Evolutionary conservation across 2,797 vertebrate genomes (phyloP), one percentile per base, ranked within the genome.

Genomic region (Adrianichthys oophorus): DNA sequence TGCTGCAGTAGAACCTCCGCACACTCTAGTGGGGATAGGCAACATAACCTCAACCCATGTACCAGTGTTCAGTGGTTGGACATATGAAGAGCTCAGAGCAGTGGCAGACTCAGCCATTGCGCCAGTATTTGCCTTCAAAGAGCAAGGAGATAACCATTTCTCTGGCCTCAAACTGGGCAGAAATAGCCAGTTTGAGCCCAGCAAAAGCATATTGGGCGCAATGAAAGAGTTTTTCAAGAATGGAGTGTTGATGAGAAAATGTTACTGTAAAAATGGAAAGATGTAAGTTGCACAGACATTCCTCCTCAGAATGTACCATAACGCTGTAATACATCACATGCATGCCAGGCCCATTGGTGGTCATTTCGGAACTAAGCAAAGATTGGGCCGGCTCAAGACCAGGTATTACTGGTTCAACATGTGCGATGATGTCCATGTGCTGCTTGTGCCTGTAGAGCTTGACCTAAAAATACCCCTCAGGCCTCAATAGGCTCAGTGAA

Each of bases 391-490:
- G 0, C 18, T 80, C 1, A 29, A 62, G 1, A 55, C 56, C 5
- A 45, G 48, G 2, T 79, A 63, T 24, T 69, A 24, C 23, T 73
- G 43, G 61, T 68, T 74, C 12, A 52, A 61, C 1, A 73, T 68
- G 70, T 15, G 7, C 3, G 59, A 59, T 1, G 56, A 78, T 14
- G 58, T 70, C 19, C 13, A 2, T 69, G 62, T 40, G 56, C 23
- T 16, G 67, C 53, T 5, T 75, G 63, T 40, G 42, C 62, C 16
- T 49, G 55, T 0, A 73, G 56, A 10, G 47, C 71, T 1, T 3
- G 21, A 0, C 56, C 62, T 0, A 18, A 17, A 26, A 78, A 68
- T 41, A 72, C 49, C 1, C 59, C 52, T 7, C 62, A 63, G 41
- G 52, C 23, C 16, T 14, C 52, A 1, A 44, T 44, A 26, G 42